Evolutionary conservation across 2,888 invertebrate species (phyloP).

Genomic region (Apodemia zela): DNA sequence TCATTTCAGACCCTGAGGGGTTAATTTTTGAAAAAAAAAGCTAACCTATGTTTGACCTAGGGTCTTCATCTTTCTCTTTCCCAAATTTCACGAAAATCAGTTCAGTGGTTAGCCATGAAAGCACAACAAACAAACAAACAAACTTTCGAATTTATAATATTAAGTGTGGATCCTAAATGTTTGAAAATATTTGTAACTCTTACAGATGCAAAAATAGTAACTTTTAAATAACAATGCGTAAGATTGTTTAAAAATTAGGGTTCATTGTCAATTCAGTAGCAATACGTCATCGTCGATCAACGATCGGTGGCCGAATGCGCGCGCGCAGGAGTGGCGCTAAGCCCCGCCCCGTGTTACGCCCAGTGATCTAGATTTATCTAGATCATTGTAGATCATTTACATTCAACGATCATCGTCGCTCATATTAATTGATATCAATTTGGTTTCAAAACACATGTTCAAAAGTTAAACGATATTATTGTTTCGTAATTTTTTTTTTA

Average conservation of each 20-base stretch:
- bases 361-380: slow-evolving; percentile 60
- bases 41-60: too few relatives aligned
- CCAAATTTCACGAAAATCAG: too few relatives aligned
- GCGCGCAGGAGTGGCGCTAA: slow-evolving; percentile 59
- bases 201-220: not conserved
- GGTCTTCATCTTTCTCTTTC: too few relatives aligned
- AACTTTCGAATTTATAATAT: too few relatives aligned
- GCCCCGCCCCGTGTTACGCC: slow-evolving; percentile 56
- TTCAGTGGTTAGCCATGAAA: too few relatives aligned
- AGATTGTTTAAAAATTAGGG: not conserved
- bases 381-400: slow-evolving; percentile 41
- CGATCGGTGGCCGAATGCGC: slow-evolving; percentile 43
- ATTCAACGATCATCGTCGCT: slow-evolving; percentile 16
- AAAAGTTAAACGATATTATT: not conserved
- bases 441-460: not conserved
- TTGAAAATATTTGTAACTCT: too few relatives aligned
- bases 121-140: too few relatives aligned
- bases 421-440: slow-evolving; percentile 10
- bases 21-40: too few relatives aligned
- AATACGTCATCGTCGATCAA: slow-evolving; percentile 28
- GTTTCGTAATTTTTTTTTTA: not conserved
- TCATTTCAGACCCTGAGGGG: too few relatives aligned
- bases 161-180: too few relatives aligned
- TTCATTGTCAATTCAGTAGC: not conserved
- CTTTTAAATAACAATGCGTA: not conserved